These are phyloP conservation scores for Polymixis lichenea DNA, from an alignment of 2,888 invertebrate genomes.

Conservation along the genomic window DNA sequence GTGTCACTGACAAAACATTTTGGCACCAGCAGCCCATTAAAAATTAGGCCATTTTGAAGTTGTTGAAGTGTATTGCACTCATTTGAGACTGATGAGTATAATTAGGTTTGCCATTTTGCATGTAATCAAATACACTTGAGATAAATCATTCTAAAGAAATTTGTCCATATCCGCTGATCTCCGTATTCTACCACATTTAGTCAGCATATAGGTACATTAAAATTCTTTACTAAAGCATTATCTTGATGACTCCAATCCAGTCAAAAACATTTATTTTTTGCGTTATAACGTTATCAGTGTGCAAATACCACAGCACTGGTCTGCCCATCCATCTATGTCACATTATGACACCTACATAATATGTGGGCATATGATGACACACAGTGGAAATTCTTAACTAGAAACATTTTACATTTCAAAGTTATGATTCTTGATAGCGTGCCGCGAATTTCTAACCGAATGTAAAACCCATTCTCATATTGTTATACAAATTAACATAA, in stretches of 20 bases:
- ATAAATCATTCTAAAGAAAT: background rate
- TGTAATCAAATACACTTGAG: constrained; percentile 1
- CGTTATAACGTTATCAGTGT: constrained; percentile 1
- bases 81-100: constrained; percentile 26
- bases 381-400: constrained; percentile 11
- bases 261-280: background rate
- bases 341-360: constrained; percentile 5
- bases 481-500: constrained; percentile 43
- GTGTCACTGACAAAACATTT: constrained; percentile 62
- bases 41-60: constrained; percentile 63
- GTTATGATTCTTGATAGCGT: constrained; percentile 31
- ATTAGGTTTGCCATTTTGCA: constrained; percentile 4
- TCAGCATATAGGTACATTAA: too few species aligned
- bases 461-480: constrained; percentile 28
- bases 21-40: constrained; percentile 69
- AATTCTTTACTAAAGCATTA: background rate
- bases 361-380: constrained; percentile 8
- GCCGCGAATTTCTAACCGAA: constrained; percentile 22
- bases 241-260: constrained; percentile 3
- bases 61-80: constrained; percentile 41
- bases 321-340: constrained; percentile 18
- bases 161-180: background rate
- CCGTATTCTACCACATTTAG: background rate
- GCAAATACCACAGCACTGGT: constrained; percentile 28
- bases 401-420: constrained; percentile 20